Evolutionary conservation across 2,888 invertebrate species (phyloP), one percentile per base, ranked within the genome.

Genomic region (Oscheius onirici): DNA sequence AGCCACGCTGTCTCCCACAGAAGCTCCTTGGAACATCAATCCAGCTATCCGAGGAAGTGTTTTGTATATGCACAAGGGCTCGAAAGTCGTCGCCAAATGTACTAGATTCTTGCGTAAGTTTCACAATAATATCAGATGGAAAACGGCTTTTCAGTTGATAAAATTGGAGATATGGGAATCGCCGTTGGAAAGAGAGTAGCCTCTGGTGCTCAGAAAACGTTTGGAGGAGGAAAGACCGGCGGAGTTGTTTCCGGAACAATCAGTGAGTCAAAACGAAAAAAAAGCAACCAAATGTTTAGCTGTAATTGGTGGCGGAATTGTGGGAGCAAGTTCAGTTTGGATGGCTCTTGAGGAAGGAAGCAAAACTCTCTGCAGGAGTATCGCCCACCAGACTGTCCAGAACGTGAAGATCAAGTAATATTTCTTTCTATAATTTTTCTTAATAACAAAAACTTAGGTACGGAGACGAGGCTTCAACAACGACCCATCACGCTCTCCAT

Each of bases 381-480:
- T 93, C 26, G 91, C 92, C 61, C 90, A 92, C 78, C 93, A 93
- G 88, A 93, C 93, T 0, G 93, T 93, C 0, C 91, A 91, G 84
- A 91, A 93, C 68, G 92, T 93, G 49, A 90, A 92, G 80, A 91
- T 93, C 86, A 92, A 91, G 92, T 93, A 89, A 88, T 90, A 54
- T 46, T 15, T 10, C 3, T 44, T 26, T 17, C 3, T 17, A 13
- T 15, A 46, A 17, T 8, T 34, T 6, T 52, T 52, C 52, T 22
- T 58, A 43, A 69, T 6, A 34, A 24, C 1, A 54, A 11, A 17
- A 13, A 20, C 61, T 69, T 88, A 92, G 92, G 85, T 93, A 93
- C 88, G 93, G 93, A 0, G 88, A 89, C 13, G 91, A 92, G 17
- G 92, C 92, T 28, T 92, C 92, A 0, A 89, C 90, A 74, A 89